Conservation (phyloP, 2,797 vertebrate species). For the Zenarchopterus dispar region DNA sequence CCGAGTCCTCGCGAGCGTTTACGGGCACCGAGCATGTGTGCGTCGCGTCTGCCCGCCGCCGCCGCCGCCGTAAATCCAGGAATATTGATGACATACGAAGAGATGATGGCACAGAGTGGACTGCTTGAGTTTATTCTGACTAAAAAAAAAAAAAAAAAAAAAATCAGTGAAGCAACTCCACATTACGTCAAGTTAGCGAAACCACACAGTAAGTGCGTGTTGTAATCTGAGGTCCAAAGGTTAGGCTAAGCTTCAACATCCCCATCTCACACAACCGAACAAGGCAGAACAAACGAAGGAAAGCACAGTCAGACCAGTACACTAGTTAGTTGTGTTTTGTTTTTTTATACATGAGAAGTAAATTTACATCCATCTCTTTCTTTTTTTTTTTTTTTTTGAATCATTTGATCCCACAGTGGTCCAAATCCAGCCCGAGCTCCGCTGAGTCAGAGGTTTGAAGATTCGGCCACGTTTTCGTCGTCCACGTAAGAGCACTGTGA, state of each 20-base stretch:
- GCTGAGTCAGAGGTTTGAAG: slow-evolving; percentile 24
- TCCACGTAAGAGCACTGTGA: slow-evolving; percentile 64
- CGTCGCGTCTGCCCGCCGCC: slow-evolving; percentile 11
- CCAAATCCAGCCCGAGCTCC: slow-evolving; percentile 39
- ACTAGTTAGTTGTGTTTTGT: slow-evolving; percentile 50
- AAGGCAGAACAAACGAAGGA: slow-evolving; percentile 65
- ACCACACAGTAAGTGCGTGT: slow-evolving; percentile 57
- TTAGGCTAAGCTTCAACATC: slow-evolving; percentile 58
- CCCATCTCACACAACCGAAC: slow-evolving; percentile 46
- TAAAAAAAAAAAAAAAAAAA: too few relatives aligned
- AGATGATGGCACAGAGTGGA: slow-evolving; percentile 42
- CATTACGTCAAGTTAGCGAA: slow-evolving; percentile 56
- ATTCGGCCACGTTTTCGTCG: slow-evolving; percentile 18
- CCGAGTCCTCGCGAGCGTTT: slow-evolving; percentile 29
- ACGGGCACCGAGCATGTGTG: slow-evolving; percentile 41
- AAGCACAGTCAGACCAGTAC: slow-evolving; percentile 77
- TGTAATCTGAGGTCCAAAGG: slow-evolving; percentile 68
- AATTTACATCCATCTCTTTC: slow-evolving; percentile 81
- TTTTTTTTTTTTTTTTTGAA: too few relatives aligned
- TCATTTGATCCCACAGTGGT: slow-evolving; percentile 51
- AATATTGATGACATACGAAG: slow-evolving; percentile 60
- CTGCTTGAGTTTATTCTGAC: slow-evolving; percentile 59
- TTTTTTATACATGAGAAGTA: slow-evolving; percentile 52
- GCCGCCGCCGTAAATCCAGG: slow-evolving; percentile 49
- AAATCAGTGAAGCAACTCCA: slow-evolving; percentile 55